These are phyloP conservation scores for Pelodytes ibericus DNA, from an alignment of 2,797 vertebrate species.

Conservation along the genomic window DNA sequence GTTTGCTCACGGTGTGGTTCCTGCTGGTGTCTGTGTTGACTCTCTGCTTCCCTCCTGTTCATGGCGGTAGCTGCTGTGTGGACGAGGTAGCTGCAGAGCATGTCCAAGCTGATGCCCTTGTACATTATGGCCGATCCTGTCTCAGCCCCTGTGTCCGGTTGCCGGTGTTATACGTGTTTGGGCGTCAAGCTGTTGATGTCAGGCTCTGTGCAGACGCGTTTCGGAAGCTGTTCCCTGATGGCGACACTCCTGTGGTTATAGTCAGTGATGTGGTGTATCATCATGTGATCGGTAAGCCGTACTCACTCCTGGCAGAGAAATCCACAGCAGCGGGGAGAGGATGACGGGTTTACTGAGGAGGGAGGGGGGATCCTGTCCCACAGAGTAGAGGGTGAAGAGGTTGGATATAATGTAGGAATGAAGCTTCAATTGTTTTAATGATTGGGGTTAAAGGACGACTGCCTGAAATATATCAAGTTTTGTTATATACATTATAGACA, in stretches of 20 bases:
- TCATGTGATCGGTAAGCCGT: constrained; percentile 72
- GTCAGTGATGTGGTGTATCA: constrained; percentile 86
- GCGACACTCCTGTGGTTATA: constrained; percentile 73
- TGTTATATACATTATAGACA: too few relatives aligned
- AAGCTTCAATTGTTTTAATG: too few relatives aligned
- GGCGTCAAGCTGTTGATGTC: constrained; percentile 71
- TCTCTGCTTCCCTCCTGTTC: background rate
- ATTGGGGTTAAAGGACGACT: too few relatives aligned
- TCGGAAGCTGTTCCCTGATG: constrained; percentile 75
- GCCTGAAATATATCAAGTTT: too few relatives aligned
- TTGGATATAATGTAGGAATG: too few relatives aligned
- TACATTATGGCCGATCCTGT: constrained; percentile 91
- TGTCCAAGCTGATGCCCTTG: constrained; percentile 75
- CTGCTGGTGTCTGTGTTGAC: too few relatives aligned
- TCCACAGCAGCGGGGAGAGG: too few relatives aligned
- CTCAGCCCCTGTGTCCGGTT: constrained; percentile 85
- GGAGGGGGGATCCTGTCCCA: too few relatives aligned
- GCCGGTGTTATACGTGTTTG: constrained; percentile 78
- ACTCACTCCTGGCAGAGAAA: too few relatives aligned
- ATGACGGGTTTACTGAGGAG: too few relatives aligned
- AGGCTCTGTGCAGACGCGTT: constrained; percentile 76
- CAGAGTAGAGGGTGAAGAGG: too few relatives aligned
- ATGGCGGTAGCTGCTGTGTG: constrained; percentile 86
- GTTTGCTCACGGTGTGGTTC: too few relatives aligned
- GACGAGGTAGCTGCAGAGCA: constrained; percentile 93